Conservation (phyloP, 2,888 invertebrate genomes). For the Xylophagus ater region DNA sequence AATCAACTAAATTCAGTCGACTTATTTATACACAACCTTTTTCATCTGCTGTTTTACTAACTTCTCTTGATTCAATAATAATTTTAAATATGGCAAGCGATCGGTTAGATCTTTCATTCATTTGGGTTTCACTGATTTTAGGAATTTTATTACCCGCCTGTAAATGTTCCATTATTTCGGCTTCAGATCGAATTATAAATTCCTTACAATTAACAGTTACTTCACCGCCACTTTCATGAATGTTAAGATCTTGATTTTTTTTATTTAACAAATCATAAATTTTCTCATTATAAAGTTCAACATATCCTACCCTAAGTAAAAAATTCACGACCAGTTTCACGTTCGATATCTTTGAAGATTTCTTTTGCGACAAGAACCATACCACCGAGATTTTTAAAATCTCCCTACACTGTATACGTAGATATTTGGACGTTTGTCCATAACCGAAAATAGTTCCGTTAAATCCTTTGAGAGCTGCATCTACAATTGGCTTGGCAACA, state of each 20-base stretch:
- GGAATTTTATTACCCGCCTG: constrained; percentile 50
- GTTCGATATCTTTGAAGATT: constrained; percentile 50
- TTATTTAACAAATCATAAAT: constrained; percentile 60
- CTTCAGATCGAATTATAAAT: too few species aligned
- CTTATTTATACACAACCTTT: constrained; percentile 45
- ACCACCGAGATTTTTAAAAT: constrained; percentile 50
- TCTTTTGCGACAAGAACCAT: constrained; percentile 54
- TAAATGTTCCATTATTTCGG: too few species aligned
- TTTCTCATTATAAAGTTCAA: constrained; percentile 74
- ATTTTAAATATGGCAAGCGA: constrained; percentile 75
- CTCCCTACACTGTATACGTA: constrained; percentile 68
- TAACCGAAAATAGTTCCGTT: constrained; percentile 78
- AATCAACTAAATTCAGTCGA: too few species aligned
- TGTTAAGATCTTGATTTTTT: too few species aligned
- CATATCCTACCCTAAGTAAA: constrained; percentile 59
- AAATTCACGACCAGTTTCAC: constrained; percentile 51
- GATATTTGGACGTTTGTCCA: constrained; percentile 75
- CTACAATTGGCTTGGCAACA: constrained; percentile 54
- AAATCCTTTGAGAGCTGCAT: too few species aligned
- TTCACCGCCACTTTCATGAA: constrained; percentile 47
- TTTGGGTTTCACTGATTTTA: constrained; percentile 68
- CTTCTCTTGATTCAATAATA: constrained; percentile 54
- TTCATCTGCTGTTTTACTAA: constrained; percentile 41
- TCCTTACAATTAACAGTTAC: constrained; percentile 50
- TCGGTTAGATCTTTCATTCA: too few species aligned